Percentiles rank a stretch among this genome's conserved stretches.
These are phyloP conservation scores for Lathamus discolor DNA, from an alignment of 2,113 vertebrate species.

Conservation along the genomic window DNA sequence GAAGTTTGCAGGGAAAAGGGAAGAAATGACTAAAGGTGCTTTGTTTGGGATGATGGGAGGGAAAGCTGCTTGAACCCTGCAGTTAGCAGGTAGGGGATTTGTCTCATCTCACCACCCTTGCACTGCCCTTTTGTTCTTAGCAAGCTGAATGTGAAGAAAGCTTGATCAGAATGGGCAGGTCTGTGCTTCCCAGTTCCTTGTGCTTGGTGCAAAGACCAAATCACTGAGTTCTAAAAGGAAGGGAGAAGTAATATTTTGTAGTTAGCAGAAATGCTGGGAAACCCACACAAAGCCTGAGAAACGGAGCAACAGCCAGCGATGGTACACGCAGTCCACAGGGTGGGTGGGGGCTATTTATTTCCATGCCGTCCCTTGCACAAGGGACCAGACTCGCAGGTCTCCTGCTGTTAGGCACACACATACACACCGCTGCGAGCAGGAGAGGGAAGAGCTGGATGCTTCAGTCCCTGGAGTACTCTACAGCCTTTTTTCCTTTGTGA, in stretches of 20 bases:
- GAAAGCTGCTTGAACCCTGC: background rate
- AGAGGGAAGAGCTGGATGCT: background rate
- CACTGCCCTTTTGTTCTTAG: background rate
- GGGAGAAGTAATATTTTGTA: background rate
- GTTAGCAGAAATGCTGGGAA: constrained; percentile 9
- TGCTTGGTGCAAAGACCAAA: background rate
- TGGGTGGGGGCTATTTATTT: background rate
- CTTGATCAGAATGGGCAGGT: background rate
- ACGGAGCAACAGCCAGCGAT: background rate
- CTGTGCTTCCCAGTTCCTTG: background rate
- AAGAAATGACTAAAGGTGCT: background rate
- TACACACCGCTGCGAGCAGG: background rate
- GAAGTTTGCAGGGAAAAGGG: background rate
- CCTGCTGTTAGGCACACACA: background rate
- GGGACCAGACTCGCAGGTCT: background rate
- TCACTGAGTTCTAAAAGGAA: background rate
- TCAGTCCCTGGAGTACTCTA: background rate
- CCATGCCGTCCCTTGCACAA: background rate
- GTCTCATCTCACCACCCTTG: background rate
- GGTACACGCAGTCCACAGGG: background rate
- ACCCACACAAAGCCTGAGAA: constrained; percentile 39
- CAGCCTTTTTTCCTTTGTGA: background rate
- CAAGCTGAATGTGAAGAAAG: background rate
- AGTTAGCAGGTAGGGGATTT: background rate
- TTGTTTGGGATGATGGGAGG: background rate